phyloP scores from a whole-genome alignment of 2,797 vertebrate species.

The Ctenochaetus hawaiiensis region DNA sequence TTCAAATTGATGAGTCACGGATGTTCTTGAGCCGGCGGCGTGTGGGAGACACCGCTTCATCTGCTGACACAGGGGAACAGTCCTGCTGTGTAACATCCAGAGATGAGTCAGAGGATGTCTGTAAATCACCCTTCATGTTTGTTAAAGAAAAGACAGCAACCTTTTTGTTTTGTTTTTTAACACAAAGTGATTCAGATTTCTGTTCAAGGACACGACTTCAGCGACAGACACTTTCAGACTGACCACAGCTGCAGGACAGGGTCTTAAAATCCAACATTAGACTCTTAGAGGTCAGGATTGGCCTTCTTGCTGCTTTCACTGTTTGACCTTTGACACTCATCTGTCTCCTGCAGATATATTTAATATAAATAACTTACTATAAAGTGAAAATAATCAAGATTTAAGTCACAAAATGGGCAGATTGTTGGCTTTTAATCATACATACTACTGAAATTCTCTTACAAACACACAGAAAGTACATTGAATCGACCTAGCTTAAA shows the following conservation, averaged over 20 bases:
- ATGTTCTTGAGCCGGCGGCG: conserved; percentile 27
- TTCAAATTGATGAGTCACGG: conserved; percentile 70
- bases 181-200: not conserved
- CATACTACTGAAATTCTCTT: not conserved
- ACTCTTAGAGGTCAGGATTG: not conserved
- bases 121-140: conserved; percentile 13
- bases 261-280: not conserved
- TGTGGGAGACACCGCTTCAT: conserved; percentile 40
- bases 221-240: not conserved
- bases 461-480: too few species aligned
- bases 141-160: conserved; percentile 4
- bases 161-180: not conserved
- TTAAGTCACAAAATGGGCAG: not conserved
- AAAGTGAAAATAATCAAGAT: not conserved
- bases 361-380: not conserved
- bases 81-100: conserved; percentile 32
- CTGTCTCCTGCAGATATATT: not conserved
- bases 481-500: too few species aligned
- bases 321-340: not conserved
- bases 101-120: conserved; percentile 36
- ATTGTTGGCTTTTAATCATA: not conserved
- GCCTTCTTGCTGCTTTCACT: not conserved
- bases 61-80: conserved; percentile 56
- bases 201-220: not conserved
- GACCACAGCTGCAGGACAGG: conserved; percentile 1